Base-by-base conservation (phyloP, 2,797 vertebrate species). In the Eutrigla gurnardus region DNA sequence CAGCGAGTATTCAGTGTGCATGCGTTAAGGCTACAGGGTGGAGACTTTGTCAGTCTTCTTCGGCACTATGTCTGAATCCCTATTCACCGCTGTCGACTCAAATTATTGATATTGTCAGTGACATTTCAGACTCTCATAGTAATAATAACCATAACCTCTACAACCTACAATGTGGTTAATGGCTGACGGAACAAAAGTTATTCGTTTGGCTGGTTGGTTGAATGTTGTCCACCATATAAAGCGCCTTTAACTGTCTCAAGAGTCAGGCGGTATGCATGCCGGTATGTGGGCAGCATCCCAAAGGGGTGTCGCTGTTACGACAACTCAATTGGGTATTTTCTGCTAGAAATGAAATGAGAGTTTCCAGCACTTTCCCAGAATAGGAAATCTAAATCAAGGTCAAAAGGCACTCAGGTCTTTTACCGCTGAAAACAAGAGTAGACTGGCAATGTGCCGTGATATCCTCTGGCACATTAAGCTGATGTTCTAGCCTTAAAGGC, bases 391-490 rank as follows among this genome's bases (percentile, higher is more conserved):
- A 65, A 63, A 78, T 83, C 64, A 80, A 84, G 77, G 81, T 86
- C 64, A 81, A 85, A 85, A 75, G 12, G 47, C 70, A 65, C 68
- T 86, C 35, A n/a, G 69, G 63, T 75, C 8, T 71, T 71, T 78
- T 68, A 58, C 46, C 50, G 76, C 17, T 32, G 61, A 84, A 77
- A 81, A 61, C 37, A 59, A 25, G 36, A 65, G 50, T 39, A 49
- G 65, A 62, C 37, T 45, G 37, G 50, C 61, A 83, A 73, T 47
- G 43, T 63, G 57, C 53, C 76, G 70, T 64, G 75, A 80, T 80
- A 86, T 91, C 64, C 64, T 63, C 77, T 74, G 77, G 75, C 52
- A 57, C 67, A 82, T 86, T 72, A 80, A 70, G 72, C n/a, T 58
- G 81, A 32, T 55, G 64, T 45, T 76, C 61, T 78, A 72, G 78